Percentiles rank a stretch among this genome's conserved stretches.
Evolutionary conservation across 1,140 invertebrate genomes (phyloP).

Genomic region (Berghia stephanieae): DNA sequence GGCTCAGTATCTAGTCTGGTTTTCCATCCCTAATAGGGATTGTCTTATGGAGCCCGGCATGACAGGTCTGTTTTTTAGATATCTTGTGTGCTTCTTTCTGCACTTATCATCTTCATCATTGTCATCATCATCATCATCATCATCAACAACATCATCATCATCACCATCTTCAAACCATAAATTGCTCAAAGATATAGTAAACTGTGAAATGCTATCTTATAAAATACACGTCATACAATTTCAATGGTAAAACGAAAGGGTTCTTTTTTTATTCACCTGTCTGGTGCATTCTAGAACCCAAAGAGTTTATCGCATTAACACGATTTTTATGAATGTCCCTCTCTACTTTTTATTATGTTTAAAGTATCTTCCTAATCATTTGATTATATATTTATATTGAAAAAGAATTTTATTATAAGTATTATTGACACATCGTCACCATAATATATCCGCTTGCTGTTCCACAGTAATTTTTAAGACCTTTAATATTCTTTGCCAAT

Average conservation of each 20-base stretch:
- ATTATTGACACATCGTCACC: no score
- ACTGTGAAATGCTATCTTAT: background rate
- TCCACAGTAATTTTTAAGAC: background rate
- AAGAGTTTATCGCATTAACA: background rate
- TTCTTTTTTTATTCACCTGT: background rate
- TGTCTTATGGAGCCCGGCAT: slow-evolving; percentile 42
- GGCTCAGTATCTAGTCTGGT: slow-evolving; percentile 53
- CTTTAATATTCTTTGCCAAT: no score
- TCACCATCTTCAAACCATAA: background rate
- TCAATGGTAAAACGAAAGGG: no score
- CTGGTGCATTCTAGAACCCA: background rate
- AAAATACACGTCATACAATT: background rate
- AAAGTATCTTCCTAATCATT: background rate
- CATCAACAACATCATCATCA: no score
- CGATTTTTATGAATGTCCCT: background rate
- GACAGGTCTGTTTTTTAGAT: slow-evolving; percentile 39
- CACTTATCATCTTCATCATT: background rate
- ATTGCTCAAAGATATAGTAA: background rate
- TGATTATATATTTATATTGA: no score
- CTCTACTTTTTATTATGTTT: background rate
- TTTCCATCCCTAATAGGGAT: slow-evolving; percentile 48
- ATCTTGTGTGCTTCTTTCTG: background rate
- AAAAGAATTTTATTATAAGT: no score
- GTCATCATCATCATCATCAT: no score
- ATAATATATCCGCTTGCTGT: background rate